phyloP scores from a whole-genome alignment of 2,113 vertebrate species.

The Notothenia rossii region DNA sequence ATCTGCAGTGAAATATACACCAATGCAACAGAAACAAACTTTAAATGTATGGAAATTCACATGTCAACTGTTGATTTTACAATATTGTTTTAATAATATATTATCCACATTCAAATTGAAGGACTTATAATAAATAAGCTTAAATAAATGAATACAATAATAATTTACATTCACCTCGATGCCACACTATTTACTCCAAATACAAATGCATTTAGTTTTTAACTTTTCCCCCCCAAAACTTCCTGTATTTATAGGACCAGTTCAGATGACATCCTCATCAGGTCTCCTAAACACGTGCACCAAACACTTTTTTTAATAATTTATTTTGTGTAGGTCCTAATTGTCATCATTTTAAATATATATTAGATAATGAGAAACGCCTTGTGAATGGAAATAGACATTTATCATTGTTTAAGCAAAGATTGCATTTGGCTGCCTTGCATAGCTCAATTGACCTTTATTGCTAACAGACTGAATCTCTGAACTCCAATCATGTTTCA shows the following conservation, averaged over 20 bases:
- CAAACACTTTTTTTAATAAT: slow-evolving; percentile 17
- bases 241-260: slow-evolving; percentile 35
- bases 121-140: slow-evolving; percentile 67
- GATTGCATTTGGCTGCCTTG: slow-evolving; percentile 78
- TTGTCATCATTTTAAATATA: slow-evolving; percentile 37
- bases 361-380: slow-evolving; percentile 40
- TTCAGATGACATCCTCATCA: slow-evolving; percentile 50
- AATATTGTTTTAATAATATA: slow-evolving; percentile 67
- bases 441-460: slow-evolving; percentile 81
- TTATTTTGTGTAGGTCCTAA: slow-evolving; percentile 7
- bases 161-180: slow-evolving; percentile 75
- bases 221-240: slow-evolving; percentile 14
- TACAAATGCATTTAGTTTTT: slow-evolving; percentile 54
- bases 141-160: slow-evolving; percentile 71
- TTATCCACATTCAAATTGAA: slow-evolving; percentile 73
- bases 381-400: slow-evolving; percentile 46
- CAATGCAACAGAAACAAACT: slow-evolving; percentile 63
- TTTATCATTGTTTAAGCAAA: slow-evolving; percentile 47
- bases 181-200: slow-evolving; percentile 67
- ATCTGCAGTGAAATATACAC: slow-evolving; percentile 63
- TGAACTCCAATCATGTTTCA: slow-evolving; percentile 57
- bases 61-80: slow-evolving; percentile 64
- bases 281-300: slow-evolving; percentile 51
- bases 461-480: slow-evolving; percentile 72
- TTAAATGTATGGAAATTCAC: slow-evolving; percentile 56